Evolutionary conservation across 2,113 vertebrate species (phyloP), one percentile per base, ranked within the genome.

Genomic region (Chionomys nivalis): DNA sequence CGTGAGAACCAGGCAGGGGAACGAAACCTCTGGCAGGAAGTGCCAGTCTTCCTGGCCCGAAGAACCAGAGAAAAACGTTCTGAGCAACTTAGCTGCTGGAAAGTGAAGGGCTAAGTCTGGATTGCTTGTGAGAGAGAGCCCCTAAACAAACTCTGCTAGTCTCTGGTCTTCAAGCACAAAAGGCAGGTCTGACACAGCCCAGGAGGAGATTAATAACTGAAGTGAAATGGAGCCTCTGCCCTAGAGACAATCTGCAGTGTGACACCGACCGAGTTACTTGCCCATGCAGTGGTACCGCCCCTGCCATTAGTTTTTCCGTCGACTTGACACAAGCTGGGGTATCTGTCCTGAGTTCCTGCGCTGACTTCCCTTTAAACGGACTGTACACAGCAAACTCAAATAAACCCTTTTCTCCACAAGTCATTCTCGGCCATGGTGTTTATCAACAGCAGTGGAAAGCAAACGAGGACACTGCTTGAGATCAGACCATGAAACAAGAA

Each of bases 21-120:
- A 89, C 7, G 39, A 63, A 96, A 92, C 76, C 85, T 78, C 78
- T 79, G 36, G 83, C 33, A 63, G 75, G 61, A 92, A 91, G 73
- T 31, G 77, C 47, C 6, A 36, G 21, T 76, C 19, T 44, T 91
- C 93, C 24, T 90, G 70, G 31, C 17, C 14, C n/a, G 5, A 42
- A 94, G 39, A 94, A 42, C 26, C 36, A 47, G 63, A 85, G n/a
- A 13, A 75, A 55, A 65, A 58, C 11, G n/a, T 83, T 55, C 49
- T 7, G 49, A 66, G 66, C 17, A 93, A 79, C 9, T 52, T 87
- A 68, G 17, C 52, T 68, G 11, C 66, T 86, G 8, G 63, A 85
- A 82, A 82, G 13, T 36, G 19, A 93, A 65, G 49, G 31, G 13
- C n/a, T 11, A 87, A 33, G 12, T 11, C 33, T 72, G 65, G 90